Conservation (phyloP, 2,797 vertebrate species). For the Danio aesculapii region DNA sequence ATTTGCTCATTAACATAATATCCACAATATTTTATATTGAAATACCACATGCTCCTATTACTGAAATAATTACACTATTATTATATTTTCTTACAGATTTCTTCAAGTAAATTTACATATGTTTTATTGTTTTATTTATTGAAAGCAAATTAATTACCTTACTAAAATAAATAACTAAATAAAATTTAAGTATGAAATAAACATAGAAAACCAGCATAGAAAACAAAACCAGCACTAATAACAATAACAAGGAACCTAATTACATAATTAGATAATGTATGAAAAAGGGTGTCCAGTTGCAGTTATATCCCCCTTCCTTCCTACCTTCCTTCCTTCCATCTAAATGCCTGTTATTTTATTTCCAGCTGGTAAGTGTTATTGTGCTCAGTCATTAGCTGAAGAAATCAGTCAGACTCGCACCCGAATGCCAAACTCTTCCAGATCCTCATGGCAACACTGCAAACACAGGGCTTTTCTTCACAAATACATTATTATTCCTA, state of each 20-base stretch:
- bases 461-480: slow-evolving; percentile 65
- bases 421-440: slow-evolving; percentile 43
- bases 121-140: no score
- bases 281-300: background rate
- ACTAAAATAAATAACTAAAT: no score
- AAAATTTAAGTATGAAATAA: no score
- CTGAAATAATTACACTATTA: no score
- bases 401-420: slow-evolving; percentile 58
- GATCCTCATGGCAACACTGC: slow-evolving; percentile 76
- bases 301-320: background rate
- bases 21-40: no score
- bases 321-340: background rate
- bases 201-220: background rate
- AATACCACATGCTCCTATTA: no score
- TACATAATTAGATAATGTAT: background rate
- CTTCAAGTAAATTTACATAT: no score
- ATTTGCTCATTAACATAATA: no score
- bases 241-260: background rate
- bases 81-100: no score
- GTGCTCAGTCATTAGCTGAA: slow-evolving; percentile 75
- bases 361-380: slow-evolving; percentile 69
- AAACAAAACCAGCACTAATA: background rate
- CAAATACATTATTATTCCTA: slow-evolving; percentile 59
- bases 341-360: slow-evolving; percentile 15
- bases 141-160: no score